Evolutionary conservation across 2,797 vertebrate genomes (phyloP).

Genomic region (Hafferia zeledoni): DNA sequence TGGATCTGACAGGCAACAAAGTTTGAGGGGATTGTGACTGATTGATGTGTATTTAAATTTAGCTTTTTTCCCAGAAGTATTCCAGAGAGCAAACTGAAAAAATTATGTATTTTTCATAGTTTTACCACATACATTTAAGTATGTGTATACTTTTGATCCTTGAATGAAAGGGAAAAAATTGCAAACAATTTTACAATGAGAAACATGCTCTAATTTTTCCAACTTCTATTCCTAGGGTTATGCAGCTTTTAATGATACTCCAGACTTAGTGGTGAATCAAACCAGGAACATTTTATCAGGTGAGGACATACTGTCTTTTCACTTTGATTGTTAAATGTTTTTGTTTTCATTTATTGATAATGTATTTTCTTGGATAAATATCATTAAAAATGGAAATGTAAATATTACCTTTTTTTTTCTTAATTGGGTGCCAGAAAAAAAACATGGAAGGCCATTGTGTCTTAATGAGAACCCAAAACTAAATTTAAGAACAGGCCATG

Average conservation of each 20-base stretch:
- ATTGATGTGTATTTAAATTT: background rate
- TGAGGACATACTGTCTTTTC: conserved; percentile 56
- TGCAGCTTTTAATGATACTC: conserved; percentile 88
- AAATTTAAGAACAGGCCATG: background rate
- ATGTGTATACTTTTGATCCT: background rate
- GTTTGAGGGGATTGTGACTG: background rate
- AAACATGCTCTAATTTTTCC: background rate
- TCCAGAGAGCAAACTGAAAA: background rate
- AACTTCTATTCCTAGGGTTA: conserved; percentile 82
- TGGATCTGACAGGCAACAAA: background rate
- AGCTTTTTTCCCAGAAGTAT: background rate
- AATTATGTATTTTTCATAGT: background rate
- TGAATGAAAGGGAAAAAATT: background rate
- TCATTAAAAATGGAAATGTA: background rate
- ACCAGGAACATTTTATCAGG: conserved; percentile 84
- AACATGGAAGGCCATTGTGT: background rate
- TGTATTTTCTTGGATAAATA: background rate
- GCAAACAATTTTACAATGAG: background rate
- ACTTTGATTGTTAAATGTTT: background rate
- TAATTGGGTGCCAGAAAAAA: background rate
- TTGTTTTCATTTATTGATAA: background rate
- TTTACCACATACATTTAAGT: background rate
- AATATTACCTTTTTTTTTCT: background rate
- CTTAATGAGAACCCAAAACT: background rate
- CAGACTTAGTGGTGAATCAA: conserved; percentile 86